Percentiles rank a stretch among this genome's conserved stretches.
These are phyloP conservation scores for Diachasmimorpha longicaudata DNA, from an alignment of 1,140 invertebrate genomes.

Conservation along the genomic window DNA sequence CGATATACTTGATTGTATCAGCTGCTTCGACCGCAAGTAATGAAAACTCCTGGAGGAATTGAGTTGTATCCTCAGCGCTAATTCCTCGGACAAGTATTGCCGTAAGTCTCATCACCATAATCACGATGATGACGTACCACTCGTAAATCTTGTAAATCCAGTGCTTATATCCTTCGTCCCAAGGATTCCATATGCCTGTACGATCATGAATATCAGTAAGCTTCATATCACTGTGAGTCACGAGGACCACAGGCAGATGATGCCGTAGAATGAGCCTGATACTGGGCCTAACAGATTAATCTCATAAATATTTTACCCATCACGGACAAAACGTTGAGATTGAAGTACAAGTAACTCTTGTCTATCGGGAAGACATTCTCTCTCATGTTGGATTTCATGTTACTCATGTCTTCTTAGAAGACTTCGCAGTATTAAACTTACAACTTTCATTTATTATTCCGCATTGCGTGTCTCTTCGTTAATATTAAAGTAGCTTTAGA, in stretches of 20 bases:
- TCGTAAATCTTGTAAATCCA: neutral
- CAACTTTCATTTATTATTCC: no score
- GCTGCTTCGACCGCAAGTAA: neutral
- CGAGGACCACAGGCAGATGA: no score
- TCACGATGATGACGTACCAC: neutral
- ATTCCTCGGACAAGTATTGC: neutral
- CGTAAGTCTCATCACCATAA: neutral
- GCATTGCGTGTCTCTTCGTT: no score
- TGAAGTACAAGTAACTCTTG: neutral
- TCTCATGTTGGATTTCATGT: neutral
- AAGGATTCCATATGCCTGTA: neutral
- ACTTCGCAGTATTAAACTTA: no score
- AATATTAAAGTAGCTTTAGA: no score
- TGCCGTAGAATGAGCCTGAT: neutral
- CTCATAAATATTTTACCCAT: neutral
- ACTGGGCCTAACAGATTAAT: neutral
- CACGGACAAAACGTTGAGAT: neutral
- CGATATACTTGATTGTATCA: neutral
- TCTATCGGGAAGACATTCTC: neutral
- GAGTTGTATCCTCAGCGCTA: neutral
- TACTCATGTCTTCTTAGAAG: no score
- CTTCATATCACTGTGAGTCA: no score
- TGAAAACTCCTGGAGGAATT: neutral
- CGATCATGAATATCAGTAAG: neutral
- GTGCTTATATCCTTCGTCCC: neutral